These are phyloP conservation scores for Eudasyphora cyanicolor DNA, from an alignment of 2,888 invertebrate species.

Conservation along the genomic window DNA sequence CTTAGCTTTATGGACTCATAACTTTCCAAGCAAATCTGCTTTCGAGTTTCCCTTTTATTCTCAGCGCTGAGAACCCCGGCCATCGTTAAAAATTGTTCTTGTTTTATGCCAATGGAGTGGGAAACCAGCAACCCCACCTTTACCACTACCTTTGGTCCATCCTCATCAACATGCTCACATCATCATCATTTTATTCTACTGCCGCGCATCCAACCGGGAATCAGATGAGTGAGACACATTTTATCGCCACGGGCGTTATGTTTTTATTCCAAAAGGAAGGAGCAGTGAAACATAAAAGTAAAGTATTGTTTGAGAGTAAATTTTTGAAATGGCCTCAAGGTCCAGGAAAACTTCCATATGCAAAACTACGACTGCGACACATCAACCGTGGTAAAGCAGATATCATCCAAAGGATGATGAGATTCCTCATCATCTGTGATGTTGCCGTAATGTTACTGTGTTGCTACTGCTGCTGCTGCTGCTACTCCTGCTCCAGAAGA, in stretches of 20 bases:
- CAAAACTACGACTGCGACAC: conserved; percentile 10
- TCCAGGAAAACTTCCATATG: conserved; percentile 25
- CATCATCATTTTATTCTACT: background rate
- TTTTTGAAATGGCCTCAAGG: conserved; percentile 10
- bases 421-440: too few species aligned
- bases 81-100: conserved; percentile 71
- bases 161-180: background rate
- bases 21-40: background rate
- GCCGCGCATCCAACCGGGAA: background rate
- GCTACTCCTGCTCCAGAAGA: background rate
- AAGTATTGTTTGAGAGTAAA: conserved; percentile 35
- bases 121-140: conserved; percentile 67
- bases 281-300: conserved; percentile 21
- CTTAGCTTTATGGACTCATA: background rate
- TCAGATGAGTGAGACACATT: conserved; percentile 51
- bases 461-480: background rate
- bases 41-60: background rate
- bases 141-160: background rate
- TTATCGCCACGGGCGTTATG: conserved; percentile 57
- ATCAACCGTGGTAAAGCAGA: background rate
- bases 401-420: background rate
- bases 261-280: conserved; percentile 20
- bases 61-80: conserved; percentile 8
- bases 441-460: conserved; percentile 12
- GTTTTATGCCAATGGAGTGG: conserved; percentile 67